Evolutionary conservation across 2,888 invertebrate species (phyloP).

Genomic region (Tenthredo mesomela): DNA sequence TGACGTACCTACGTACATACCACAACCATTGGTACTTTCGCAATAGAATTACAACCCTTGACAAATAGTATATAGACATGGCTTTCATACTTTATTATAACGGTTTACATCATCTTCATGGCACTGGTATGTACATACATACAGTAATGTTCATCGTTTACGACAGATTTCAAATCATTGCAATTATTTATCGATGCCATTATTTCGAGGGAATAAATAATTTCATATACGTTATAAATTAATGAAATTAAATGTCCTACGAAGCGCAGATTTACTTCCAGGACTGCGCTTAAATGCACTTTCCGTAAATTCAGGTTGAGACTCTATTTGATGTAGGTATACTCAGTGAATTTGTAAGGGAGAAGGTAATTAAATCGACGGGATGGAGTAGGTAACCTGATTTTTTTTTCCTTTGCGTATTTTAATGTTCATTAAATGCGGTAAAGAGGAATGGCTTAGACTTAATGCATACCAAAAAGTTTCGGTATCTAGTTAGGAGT

Average conservation of each 20-base stretch:
- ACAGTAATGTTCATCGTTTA: no score
- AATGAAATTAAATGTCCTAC: no score
- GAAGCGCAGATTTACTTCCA: neutral
- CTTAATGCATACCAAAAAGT: neutral
- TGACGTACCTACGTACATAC: neutral
- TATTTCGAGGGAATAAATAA: no score
- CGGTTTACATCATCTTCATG: no score
- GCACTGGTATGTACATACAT: no score
- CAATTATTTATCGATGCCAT: no score
- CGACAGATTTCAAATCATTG: no score
- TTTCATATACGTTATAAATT: no score
- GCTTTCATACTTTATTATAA: neutral
- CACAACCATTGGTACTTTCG: neutral
- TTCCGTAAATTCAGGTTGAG: neutral
- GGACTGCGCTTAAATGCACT: neutral
- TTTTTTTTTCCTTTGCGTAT: neutral
- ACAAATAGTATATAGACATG: neutral
- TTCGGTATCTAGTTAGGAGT: neutral
- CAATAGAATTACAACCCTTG: neutral
- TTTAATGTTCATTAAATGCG: neutral
- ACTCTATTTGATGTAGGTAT: neutral
- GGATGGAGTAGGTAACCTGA: neutral
- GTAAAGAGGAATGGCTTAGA: neutral
- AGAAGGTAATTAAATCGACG: neutral
- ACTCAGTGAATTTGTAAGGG: neutral